Evolutionary conservation across 2,797 vertebrate species (phyloP).

Genomic region (Arrhamphus sclerolepis): DNA sequence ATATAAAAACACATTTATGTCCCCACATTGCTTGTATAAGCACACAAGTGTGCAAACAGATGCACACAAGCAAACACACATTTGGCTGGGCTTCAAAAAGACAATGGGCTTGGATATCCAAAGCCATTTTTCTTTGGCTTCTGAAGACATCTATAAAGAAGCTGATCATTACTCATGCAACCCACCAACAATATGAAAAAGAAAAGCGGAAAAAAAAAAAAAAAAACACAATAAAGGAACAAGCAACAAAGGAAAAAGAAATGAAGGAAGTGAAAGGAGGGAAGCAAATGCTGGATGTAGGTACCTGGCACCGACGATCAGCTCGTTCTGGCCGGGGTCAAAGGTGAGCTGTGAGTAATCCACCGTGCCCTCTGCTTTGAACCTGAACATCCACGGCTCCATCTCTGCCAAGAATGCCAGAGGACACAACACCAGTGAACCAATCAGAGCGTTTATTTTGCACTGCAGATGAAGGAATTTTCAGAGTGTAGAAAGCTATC

Average conservation of each 20-base stretch:
- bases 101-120: conserved; percentile 39
- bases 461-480: conserved; percentile 31
- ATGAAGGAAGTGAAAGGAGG: background rate
- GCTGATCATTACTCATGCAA: conserved; percentile 54
- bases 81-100: conserved; percentile 37
- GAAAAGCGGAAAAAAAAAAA: conserved; percentile 9
- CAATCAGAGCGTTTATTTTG: conserved; percentile 35
- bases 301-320: conserved; percentile 97
- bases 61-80: conserved; percentile 11
- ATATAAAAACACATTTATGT: conserved; percentile 10
- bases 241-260: conserved; percentile 10
- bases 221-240: conserved; percentile 28
- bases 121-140: conserved; percentile 46
- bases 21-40: conserved; percentile 1
- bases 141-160: conserved; percentile 51
- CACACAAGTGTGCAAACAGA: background rate
- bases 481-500: too few species aligned
- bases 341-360: conserved; percentile 97
- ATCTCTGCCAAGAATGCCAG: conserved; percentile 87
- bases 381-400: conserved; percentile 92
- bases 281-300: conserved; percentile 1
- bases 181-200: conserved; percentile 14
- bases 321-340: conserved; percentile 94
- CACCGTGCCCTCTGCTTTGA: conserved; percentile 91
- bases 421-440: conserved; percentile 46